Conservation (phyloP, 2,888 invertebrate species). For the Idaea straminata region DNA sequence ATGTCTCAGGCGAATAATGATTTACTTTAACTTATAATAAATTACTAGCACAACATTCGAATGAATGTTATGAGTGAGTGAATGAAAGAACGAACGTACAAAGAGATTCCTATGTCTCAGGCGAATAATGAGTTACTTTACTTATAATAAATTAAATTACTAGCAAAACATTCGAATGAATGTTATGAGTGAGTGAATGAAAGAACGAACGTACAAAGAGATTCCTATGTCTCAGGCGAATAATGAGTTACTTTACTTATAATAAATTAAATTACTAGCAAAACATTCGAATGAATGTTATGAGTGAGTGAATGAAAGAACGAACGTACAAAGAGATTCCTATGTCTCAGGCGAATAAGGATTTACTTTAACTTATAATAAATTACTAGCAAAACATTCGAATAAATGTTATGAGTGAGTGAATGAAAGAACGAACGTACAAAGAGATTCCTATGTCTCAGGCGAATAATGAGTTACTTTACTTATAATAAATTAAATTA, state of each 20-base stretch:
- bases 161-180: too few species aligned
- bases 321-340: too few species aligned
- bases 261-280: not conserved
- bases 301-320: not conserved
- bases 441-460: not conserved
- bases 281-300: not conserved
- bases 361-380: too few species aligned
- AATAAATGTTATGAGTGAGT: too few species aligned
- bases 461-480: not conserved
- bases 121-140: too few species aligned
- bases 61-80: not conserved
- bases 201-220: not conserved
- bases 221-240: not conserved
- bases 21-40: not conserved
- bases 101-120: too few species aligned
- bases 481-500: not conserved
- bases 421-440: too few species aligned
- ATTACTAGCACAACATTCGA: not conserved
- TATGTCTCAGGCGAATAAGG: too few species aligned
- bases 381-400: too few species aligned
- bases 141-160: too few species aligned
- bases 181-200: too few species aligned
- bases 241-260: not conserved
- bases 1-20: not conserved
- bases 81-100: slow-evolving; percentile 2